A percentile compares a stretch with the other conserved stretches of the same genome.
Conservation (phyloP, 2,888 invertebrate species). For the Caenorhabditis imperialis region DNA sequence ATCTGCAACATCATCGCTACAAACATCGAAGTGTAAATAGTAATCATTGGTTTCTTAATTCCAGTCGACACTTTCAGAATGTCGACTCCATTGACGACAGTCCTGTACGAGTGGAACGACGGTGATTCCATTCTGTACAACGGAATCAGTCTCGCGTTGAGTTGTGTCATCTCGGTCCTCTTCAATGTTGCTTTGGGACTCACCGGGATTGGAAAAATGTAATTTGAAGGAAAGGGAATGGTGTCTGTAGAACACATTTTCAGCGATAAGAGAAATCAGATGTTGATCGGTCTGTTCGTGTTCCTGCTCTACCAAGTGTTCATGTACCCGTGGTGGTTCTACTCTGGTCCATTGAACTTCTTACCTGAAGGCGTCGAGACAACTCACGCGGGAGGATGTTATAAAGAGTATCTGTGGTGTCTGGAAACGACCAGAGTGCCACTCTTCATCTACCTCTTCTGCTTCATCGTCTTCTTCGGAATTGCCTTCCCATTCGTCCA, state of each 20-base stretch:
- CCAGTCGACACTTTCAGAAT: constrained; percentile 58
- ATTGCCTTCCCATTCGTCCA: constrained; percentile 42
- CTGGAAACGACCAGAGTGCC: constrained; percentile 37
- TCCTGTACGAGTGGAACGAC: constrained; percentile 61
- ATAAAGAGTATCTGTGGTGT: constrained; percentile 43
- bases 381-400: constrained; percentile 44
- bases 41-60: too few species aligned
- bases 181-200: constrained; percentile 51
- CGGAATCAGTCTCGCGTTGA: constrained; percentile 46
- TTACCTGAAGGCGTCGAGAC: constrained; percentile 46
- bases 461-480: constrained; percentile 44
- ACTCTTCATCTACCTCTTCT: constrained; percentile 30
- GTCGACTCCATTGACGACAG: constrained; percentile 57
- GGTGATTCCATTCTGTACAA: constrained; percentile 57
- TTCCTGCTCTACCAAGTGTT: constrained; percentile 55
- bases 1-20: constrained; percentile 47
- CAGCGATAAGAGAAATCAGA: constrained; percentile 58
- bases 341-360: constrained; percentile 58
- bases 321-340: constrained; percentile 61
- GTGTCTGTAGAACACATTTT: background rate
- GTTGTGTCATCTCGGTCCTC: constrained; percentile 50
- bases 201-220: constrained; percentile 56
- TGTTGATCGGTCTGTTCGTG: constrained; percentile 54
- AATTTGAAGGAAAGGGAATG: background rate
- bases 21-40: constrained; percentile 50